phyloP scores from a whole-genome alignment of 2,113 vertebrate genomes.

The Silurus asotus region DNA sequence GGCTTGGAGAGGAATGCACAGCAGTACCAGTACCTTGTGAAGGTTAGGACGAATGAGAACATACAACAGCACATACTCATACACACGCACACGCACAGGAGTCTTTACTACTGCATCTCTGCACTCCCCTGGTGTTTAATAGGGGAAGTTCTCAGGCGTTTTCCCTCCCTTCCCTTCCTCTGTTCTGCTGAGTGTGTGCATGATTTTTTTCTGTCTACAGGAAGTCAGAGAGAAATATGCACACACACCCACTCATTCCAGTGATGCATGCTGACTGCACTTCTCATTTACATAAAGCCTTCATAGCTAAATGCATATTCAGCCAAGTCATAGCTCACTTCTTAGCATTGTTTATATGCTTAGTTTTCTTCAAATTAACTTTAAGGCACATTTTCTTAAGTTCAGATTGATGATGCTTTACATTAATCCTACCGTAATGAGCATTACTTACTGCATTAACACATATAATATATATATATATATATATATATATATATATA shows the following conservation, averaged over 20 bases:
- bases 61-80: not conserved
- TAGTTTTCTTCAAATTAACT: too few relatives aligned
- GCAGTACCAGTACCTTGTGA: conserved; percentile 93
- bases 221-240: not conserved
- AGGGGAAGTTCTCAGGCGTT: conserved; percentile 34
- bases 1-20: conserved; percentile 91
- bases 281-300: not conserved
- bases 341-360: not conserved
- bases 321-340: not conserved
- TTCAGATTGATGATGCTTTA: not conserved
- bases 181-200: conserved; percentile 25
- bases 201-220: conserved; percentile 20
- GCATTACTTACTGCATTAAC: not conserved
- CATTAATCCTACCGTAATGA: not conserved
- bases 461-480: not conserved
- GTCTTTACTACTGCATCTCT: not conserved
- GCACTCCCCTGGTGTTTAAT: conserved; percentile 49
- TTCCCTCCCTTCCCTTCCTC: conserved; percentile 43
- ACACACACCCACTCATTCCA: not conserved
- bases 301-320: not conserved
- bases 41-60: conserved; percentile 70
- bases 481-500: too few relatives aligned
- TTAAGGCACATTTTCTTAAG: not conserved
- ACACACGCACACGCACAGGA: conserved; percentile 1
- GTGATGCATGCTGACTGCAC: not conserved